Evolutionary conservation across 2,113 vertebrate species (phyloP), one percentile per base, ranked within the genome.

Genomic region (Tachysurus vachellii): DNA sequence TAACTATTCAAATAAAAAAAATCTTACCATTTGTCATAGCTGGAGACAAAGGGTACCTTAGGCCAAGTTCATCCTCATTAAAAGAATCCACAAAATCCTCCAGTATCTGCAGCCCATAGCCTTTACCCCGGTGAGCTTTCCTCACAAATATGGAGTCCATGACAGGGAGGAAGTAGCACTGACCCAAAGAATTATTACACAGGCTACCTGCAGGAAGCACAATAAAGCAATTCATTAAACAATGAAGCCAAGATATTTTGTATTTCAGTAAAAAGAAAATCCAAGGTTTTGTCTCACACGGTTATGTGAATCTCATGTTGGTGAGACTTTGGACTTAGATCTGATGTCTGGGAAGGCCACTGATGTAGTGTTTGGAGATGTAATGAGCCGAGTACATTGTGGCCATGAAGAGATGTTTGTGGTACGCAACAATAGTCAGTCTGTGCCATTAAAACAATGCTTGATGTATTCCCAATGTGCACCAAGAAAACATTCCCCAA

Each of bases 71-170:
- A 0, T 94, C 91, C 66, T 96, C 96, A 84, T 92, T 90, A 90
- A 96, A 98, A 57, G 94, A 96, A 88, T 96, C 92, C 83, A 97
- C 97, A 89, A 96, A 99, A 91, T 99, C 96, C 90, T 98, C 96
- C 90, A 99, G 90, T 83, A 99, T 97, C 14, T 94, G 92, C 28
- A 99, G 90, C 0, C 95, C 96, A 83, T 90, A 92, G 56, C 96
- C 95, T 61, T 90, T 96, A 23, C 92, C 95, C 90, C 94, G 93
- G 31, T 96, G 91, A 85, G 92, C 88, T 88, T 96, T 97, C 87
- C 96, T 96, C 54, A 99, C 92, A 93, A 97, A 98, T 83, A 97
- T 93, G 47, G 97, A 96, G 90, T 99, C 95, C 92, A 99, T 93
- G 85, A 99, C 95, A 14, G 97, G 94, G 81, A 99, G 91, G 12